Base-by-base conservation (phyloP, 2,888 invertebrate species). In the Cantharis flavilabris region DNA sequence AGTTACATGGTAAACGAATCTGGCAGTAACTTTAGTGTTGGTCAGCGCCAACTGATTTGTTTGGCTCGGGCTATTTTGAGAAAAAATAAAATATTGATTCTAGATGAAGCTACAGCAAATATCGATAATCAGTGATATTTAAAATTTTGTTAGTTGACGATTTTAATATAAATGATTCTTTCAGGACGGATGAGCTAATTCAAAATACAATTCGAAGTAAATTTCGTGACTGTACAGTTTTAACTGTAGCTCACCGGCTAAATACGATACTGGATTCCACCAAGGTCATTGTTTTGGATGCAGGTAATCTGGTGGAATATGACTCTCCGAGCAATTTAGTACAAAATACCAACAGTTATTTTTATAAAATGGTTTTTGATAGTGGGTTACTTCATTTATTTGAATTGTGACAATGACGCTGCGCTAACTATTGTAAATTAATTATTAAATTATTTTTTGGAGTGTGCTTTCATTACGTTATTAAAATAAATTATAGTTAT, bases 71-170 rank as follows among this genome's bases (percentile, higher is more conserved):
- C 97, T 0, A 93, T 97, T 79, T 90, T 97, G 1, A 90, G 94
- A 64, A 93, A 94, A 83, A 94, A 94, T 84, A 93, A 92, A 82
- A 92, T 97, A 81, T 90, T 97, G 3, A 93, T 97, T 28, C 89
- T 97, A 65, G 97, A 97, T 83, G 97, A 97, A 89, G 97, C 97
- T 16, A 97, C 97, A 0, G 96, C 97, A 3, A 97, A 96, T 86
- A 96, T 97, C 0, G 97, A 97, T 88, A 94, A 93, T 73, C 92
- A 92, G 94, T 95, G 89, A 67, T 16, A 20, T 69, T 13, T 33
- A 3, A 13, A 1, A 77, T 10, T 16, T 23, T 33, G 0, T 0
- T 3, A 1, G 1, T 33, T 33, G 3, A 33, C 33, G 13, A 4
- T 13, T 33, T 33, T 33, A 33, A 33, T 33, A 11, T 13, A 49